These are phyloP conservation scores for Phymastichus coffea DNA, from an alignment of 1,140 invertebrate genomes.

Conservation along the genomic window DNA sequence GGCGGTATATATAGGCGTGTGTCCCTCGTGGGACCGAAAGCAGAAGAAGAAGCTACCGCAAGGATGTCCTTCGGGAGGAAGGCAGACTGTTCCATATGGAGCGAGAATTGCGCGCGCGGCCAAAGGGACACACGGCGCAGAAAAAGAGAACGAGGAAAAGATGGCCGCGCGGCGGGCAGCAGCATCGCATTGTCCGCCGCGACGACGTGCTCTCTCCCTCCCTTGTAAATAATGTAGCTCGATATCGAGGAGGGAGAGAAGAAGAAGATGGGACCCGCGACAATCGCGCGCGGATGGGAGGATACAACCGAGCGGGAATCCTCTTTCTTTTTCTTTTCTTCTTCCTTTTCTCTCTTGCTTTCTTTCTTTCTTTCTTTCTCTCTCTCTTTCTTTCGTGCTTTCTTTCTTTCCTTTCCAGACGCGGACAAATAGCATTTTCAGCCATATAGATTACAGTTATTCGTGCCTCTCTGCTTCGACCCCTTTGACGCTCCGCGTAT, in stretches of 20 bases:
- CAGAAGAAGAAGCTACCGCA: slow-evolving; percentile 10
- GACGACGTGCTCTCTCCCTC: slow-evolving; percentile 26
- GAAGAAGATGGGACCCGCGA: too few species aligned
- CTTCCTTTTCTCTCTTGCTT: slow-evolving; percentile 19
- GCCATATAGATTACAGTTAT: too few species aligned
- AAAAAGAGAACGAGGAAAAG: slow-evolving; percentile 49
- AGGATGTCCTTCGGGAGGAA: slow-evolving; percentile 26
- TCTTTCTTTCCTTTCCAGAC: not conserved
- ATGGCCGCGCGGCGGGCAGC: slow-evolving; percentile 46
- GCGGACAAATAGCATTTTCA: too few species aligned
- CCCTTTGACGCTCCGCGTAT: too few species aligned
- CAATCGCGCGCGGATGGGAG: too few species aligned
- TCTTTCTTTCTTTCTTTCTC: slow-evolving; percentile 12
- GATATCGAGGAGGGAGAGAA: too few species aligned
- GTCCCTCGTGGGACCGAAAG: not conserved
- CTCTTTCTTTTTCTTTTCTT: not conserved
- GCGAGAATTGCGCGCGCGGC: slow-evolving; percentile 22
- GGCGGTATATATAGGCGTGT: too few species aligned
- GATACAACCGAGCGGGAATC: too few species aligned
- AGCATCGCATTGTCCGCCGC: slow-evolving; percentile 54
- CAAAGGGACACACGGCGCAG: slow-evolving; percentile 26
- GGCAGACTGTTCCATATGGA: slow-evolving; percentile 53
- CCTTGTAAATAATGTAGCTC: slow-evolving; percentile 55
- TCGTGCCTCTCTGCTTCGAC: too few species aligned
- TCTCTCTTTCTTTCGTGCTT: not conserved